phyloP scores from a whole-genome alignment of 35 echinoderm and acorn worm genomes.

The Lytechinus pictus region DNA sequence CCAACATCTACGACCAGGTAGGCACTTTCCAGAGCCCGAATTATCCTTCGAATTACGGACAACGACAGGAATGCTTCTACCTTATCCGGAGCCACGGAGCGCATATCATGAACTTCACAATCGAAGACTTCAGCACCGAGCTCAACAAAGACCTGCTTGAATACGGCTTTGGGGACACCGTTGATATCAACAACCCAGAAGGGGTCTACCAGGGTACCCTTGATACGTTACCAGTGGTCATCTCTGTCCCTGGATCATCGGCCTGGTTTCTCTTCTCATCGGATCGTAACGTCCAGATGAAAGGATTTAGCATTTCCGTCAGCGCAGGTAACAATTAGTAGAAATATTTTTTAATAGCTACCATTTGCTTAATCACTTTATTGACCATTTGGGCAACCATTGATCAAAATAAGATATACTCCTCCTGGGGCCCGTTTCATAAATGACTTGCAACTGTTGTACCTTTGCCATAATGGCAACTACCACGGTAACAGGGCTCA shows the following conservation, averaged over 20 bases:
- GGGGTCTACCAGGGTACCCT: slow-evolving; percentile 12
- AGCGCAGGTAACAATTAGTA: neutral
- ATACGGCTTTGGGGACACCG: slow-evolving; percentile 36
- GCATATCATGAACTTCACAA: slow-evolving; percentile 44
- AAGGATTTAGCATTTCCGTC: slow-evolving; percentile 21
- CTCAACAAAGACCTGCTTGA: slow-evolving; percentile 51
- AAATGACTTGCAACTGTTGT: no score
- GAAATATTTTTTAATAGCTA: no score
- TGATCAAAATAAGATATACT: no score
- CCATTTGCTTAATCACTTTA: no score
- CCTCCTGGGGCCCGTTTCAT: no score
- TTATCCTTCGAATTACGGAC: slow-evolving; percentile 28
- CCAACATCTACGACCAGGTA: slow-evolving; percentile 21
- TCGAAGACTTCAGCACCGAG: slow-evolving; percentile 49
- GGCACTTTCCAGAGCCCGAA: slow-evolving; percentile 7
- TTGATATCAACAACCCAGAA: neutral
- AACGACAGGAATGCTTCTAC: slow-evolving; percentile 30
- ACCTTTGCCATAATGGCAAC: no score
- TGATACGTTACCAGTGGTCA: neutral
- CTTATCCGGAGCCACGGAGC: slow-evolving; percentile 50
- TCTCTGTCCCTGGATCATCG: neutral
- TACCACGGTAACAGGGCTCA: no score
- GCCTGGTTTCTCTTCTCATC: slow-evolving; percentile 53
- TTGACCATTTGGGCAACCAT: no score
- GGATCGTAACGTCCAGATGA: slow-evolving; percentile 27